Conservation (phyloP, 2,888 invertebrate species). For the Brachyptera risi region DNA sequence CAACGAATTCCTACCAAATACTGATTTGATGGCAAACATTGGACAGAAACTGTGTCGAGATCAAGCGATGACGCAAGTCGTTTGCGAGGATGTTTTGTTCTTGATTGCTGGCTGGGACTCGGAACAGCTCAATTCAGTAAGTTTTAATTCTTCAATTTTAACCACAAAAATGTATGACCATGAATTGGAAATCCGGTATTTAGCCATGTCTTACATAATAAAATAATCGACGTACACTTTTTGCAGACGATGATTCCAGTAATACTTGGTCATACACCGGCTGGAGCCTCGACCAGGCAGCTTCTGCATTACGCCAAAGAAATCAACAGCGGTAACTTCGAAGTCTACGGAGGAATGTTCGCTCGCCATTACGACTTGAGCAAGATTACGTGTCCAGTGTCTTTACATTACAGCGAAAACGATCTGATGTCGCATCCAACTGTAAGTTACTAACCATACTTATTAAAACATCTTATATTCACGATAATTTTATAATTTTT, state of each 20-base stretch:
- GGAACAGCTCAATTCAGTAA: conserved; percentile 54
- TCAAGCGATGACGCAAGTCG: conserved; percentile 45
- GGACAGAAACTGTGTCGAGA: conserved; percentile 46
- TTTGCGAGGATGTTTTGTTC: conserved; percentile 59
- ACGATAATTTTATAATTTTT: no score
- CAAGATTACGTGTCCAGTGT: conserved; percentile 48
- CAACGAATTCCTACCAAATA: conserved; percentile 44
- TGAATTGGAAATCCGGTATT: no score
- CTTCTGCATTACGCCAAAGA: conserved; percentile 52
- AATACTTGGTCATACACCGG: conserved; percentile 51
- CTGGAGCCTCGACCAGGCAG: conserved; percentile 50
- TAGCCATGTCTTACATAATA: no score
- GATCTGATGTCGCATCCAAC: conserved; percentile 56
- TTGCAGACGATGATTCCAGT: conserved; percentile 52
- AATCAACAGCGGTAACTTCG: conserved; percentile 48
- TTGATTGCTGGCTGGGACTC: conserved; percentile 55
- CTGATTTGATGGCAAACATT: conserved; percentile 34
- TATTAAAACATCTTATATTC: no score
- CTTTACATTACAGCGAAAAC: conserved; percentile 51
- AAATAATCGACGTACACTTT: no score
- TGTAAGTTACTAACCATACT: no score
- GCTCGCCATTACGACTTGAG: conserved; percentile 52
- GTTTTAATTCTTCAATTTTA: no score
- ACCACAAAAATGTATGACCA: no score
- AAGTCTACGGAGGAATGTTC: conserved; percentile 49